phyloP scores from a whole-genome alignment of 37 sponge, comb jelly and placozoan genomes.

The Lycopodina hypogea region DNA sequence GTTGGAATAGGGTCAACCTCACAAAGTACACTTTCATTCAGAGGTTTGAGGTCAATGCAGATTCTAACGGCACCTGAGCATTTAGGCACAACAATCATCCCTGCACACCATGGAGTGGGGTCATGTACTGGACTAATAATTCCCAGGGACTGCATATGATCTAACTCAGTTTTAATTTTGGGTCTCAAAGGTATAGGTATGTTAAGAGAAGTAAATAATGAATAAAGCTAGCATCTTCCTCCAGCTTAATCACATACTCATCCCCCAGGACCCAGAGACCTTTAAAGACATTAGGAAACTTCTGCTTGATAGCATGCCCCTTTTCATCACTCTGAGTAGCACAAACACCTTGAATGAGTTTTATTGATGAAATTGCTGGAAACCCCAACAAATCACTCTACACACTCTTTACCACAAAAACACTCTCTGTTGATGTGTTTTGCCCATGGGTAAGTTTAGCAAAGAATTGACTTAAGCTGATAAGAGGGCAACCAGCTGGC shows the following conservation, averaged over 20 bases:
- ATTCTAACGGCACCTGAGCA: slow-evolving; percentile 36
- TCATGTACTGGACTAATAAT: slow-evolving; percentile 45
- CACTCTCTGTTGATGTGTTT: too few relatives aligned
- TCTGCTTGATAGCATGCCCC: not conserved
- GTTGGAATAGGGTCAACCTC: slow-evolving; percentile 45
- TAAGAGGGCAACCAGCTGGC: too few relatives aligned
- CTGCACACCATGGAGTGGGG: slow-evolving; percentile 61
- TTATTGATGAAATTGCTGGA: too few relatives aligned
- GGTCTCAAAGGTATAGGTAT: too few relatives aligned
- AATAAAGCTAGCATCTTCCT: slow-evolving; percentile 15
- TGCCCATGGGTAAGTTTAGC: too few relatives aligned
- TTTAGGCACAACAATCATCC: slow-evolving; percentile 43
- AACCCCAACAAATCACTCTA: too few relatives aligned
- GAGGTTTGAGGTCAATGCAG: slow-evolving; percentile 45
- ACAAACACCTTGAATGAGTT: too few relatives aligned
- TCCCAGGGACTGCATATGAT: slow-evolving; percentile 6
- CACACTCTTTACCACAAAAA: too few relatives aligned
- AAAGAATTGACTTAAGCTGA: too few relatives aligned
- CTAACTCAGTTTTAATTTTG: slow-evolving; percentile 22
- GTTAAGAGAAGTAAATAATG: slow-evolving; percentile 36
- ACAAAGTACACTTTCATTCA: slow-evolving; percentile 35
- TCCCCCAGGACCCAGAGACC: not conserved
- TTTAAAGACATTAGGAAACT: not conserved
- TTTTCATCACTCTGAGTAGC: too few relatives aligned
- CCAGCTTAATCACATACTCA: not conserved